Evolutionary conservation across 2,888 invertebrate species (phyloP), one percentile per base, ranked within the genome.

Genomic region (Polymixis flavicincta): DNA sequence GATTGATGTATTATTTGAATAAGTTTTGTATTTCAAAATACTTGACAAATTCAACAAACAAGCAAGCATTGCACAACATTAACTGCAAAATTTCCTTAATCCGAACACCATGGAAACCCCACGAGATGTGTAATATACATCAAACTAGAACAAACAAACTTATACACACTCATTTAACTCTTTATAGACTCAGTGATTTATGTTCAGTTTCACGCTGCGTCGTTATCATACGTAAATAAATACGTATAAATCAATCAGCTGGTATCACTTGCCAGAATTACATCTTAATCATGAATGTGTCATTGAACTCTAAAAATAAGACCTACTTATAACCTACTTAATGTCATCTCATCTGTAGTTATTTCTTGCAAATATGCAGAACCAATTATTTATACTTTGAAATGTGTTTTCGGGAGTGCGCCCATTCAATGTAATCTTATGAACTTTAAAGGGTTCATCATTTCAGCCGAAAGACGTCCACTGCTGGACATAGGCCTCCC

Each of bases 171-270:
- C 50, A 25, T 61, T 71, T 59, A 67, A 71, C 14, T 65, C 69
- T 87, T 76, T 78, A 85, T 85, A 71, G 87, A 85, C 87, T 85
- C 66, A n/a, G 28, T 84, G 82, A 85, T 85, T 87, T 81, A 85
- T 66, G 61, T 32, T 25, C 28, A 78, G 54, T 63, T 57, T 22
- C 60, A 19, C 64, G 57, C 22, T 45, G 42, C 61, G n/a, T 28
- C 32, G 66, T 85, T 82, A 82, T 82, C 82, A 52, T n/a, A 13
- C 45, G 9, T 55, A 55, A 66, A 65, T 66, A 75, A 74, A 84
- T 69, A 75, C 50, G 7, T 75, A 75, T 85, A 83, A 83, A 85
- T 85, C 84, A 83, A 83, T 85, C 84, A 68, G 54, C 17, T 2
- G n/a, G 32, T 75, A 78, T 74, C 86, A 72, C 45, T 82, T 67